Evolutionary conservation across 2,888 invertebrate genomes (phyloP).

Genomic region (Aleiodes alternator): DNA sequence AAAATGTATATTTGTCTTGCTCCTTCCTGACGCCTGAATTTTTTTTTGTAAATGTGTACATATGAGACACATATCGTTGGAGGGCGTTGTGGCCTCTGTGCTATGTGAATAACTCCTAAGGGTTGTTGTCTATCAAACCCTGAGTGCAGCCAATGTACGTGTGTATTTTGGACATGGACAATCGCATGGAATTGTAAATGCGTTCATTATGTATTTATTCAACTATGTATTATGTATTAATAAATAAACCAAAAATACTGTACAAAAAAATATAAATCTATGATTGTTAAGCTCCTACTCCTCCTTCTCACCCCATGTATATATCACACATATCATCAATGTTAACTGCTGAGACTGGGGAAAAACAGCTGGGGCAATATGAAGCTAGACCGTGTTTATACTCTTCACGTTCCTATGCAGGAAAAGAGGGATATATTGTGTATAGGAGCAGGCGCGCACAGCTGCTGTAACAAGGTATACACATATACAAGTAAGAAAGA

Average conservation of each 20-base stretch:
- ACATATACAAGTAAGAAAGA: slow-evolving; percentile 40
- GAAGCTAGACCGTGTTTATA: background rate
- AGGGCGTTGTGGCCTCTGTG: slow-evolving; percentile 8
- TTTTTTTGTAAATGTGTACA: background rate
- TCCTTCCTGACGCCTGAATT: background rate
- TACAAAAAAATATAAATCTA: too few relatives aligned
- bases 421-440: background rate
- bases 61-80: background rate
- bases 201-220: background rate
- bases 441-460: slow-evolving; percentile 5
- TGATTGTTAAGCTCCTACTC: background rate
- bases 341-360: too few relatives aligned
- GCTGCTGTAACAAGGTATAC: slow-evolving; percentile 43
- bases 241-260: too few relatives aligned
- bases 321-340: background rate
- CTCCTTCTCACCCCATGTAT: background rate
- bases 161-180: background rate
- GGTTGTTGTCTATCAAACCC: background rate
- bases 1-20: background rate
- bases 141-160: too few relatives aligned
- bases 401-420: background rate
- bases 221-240: too few relatives aligned
- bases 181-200: background rate
- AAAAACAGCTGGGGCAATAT: slow-evolving; percentile 12
- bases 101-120: background rate